Percentiles rank a stretch among this genome's conserved stretches.
Evolutionary conservation across 2,888 invertebrate species (phyloP).

Genomic region (Psylliodes chrysocephalus): DNA sequence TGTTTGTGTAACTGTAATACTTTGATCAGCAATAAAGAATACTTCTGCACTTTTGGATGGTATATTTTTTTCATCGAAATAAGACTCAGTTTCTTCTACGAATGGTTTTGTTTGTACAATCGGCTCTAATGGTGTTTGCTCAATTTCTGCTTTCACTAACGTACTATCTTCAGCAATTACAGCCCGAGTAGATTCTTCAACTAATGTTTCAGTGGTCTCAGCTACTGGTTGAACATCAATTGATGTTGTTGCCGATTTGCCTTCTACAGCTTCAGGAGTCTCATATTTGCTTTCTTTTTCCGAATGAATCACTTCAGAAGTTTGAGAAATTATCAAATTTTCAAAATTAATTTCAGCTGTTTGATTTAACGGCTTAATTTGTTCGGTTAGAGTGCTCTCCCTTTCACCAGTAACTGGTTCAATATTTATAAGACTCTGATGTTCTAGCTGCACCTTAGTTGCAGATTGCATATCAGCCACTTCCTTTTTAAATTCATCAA

Average conservation of each 20-base stretch:
- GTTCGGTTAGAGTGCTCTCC: constrained; percentile 66
- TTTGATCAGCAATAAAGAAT: constrained; percentile 62
- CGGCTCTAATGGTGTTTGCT: constrained; percentile 64
- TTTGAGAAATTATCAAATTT: constrained; percentile 63
- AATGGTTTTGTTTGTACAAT: constrained; percentile 62
- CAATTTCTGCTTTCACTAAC: constrained; percentile 63
- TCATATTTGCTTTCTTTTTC: constrained; percentile 65
- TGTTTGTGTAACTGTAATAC: constrained; percentile 66
- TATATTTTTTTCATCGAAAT: constrained; percentile 61
- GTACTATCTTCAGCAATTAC: constrained; percentile 54
- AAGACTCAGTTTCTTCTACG: constrained; percentile 61
- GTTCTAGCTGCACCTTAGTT: constrained; percentile 66
- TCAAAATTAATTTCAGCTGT: constrained; percentile 63
- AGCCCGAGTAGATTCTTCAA: constrained; percentile 56
- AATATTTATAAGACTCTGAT: constrained; percentile 67
- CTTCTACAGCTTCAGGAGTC: constrained; percentile 53
- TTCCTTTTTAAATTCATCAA: constrained; percentile 60
- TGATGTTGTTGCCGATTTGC: constrained; percentile 60
- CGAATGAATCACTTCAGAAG: constrained; percentile 63
- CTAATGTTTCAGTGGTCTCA: constrained; percentile 61
- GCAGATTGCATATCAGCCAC: constrained; percentile 65
- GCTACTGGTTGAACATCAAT: constrained; percentile 63
- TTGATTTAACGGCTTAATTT: constrained; percentile 64
- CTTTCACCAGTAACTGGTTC: constrained; percentile 70
- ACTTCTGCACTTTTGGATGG: constrained; percentile 62